Evolutionary conservation across 2,888 invertebrate species (phyloP), one percentile per base, ranked within the genome.

Genomic region (Opisthograptis luteolata): DNA sequence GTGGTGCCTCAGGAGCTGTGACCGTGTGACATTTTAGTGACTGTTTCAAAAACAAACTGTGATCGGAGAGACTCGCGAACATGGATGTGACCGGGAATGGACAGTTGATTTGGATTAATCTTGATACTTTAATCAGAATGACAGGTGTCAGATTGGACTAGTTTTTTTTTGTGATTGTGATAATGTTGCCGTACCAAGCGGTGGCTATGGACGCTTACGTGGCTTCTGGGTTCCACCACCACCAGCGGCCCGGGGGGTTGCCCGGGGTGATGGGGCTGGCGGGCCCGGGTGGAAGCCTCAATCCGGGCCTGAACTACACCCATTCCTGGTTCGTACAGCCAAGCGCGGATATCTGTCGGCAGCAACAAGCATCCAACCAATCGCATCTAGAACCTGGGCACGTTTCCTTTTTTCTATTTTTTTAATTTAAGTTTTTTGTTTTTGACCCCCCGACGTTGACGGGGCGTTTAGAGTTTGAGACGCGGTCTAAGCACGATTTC

Each of bases 321-420:
- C 97, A 97, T 94, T 97, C 97, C 92, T 97, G 97, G 97, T 96
- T 97, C 94, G 96, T 96, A 92, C 94, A 91, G 91, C 87, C 94
- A 91, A 95, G 95, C 92, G 96, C 96, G 95, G 96, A 96, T 93
- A 94, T 96, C 92, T 96, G 96, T 94, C 94, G 92, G 85, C 94
- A 96, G 93, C 95, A 96, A 92, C 92, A 92, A 93, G 93, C 92
- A 92, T 92, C 92, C 86, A 91, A 91, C 87, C 91, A 91, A 87
- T 94, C 95, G 93, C 94, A 94, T 93, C 95, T 96, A 93, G 96
- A 96, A 94, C 96, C 96, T 93, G 96, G 96, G 96, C 96, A 96
- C 94, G 96, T 95, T 93, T 90, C 92, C 91, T 93, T 89, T 87
- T 60, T 87, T 88, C 81, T 87, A 83, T 82, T 81, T 83, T 87